Base-by-base conservation (phyloP, 2,113 vertebrate species). In the Typhlomys cinereus region DNA sequence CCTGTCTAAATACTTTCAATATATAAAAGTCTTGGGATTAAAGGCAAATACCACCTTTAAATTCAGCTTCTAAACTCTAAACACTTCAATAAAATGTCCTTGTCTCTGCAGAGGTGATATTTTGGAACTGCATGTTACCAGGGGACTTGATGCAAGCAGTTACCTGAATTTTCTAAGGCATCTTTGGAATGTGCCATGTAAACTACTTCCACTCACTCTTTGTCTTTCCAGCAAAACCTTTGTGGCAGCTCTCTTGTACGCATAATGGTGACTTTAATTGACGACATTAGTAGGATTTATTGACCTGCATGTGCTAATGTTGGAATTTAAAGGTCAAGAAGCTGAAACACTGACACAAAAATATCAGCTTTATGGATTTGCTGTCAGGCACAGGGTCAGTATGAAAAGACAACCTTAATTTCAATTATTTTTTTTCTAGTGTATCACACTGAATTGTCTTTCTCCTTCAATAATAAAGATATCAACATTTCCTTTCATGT, bases 241-340 rank as follows among this genome's bases (percentile, higher is more conserved):
- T 89, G n/a, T 67, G 71, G 46, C 34, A 59, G 2, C 62, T 96
- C 59, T 88, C 14, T 85, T 95, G 46, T 89, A 85, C 93, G 59
- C 27, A 91, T 96, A 96, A 95, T 44, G 83, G 39, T 89, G 70
- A 84, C 71, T 96, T 94, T 96, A 97, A 96, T 52, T 96, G 75
- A 97, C 92, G 71, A 82, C n/a, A 93, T 90, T 52, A 71, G 50
- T 90, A 73, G 88, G 59, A 94, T 78, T 12, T 62, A 82, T 93
- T 93, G 70, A 97, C 34, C 36, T 50, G 34, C 84, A 88, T 88
- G 71, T 91, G 50, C 36, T 96, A 94, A 96, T 79, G 36, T 8
- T 96, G 71, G 80, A 76, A 39, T 89, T 48, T 80, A 95, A 54
- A 6, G 4, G 85, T 92, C 34, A 89, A 96, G 85, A 96, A 96